Evolutionary conservation across 2,113 vertebrate genomes (phyloP).

Genomic region (Poeciliopsis retropinna): DNA sequence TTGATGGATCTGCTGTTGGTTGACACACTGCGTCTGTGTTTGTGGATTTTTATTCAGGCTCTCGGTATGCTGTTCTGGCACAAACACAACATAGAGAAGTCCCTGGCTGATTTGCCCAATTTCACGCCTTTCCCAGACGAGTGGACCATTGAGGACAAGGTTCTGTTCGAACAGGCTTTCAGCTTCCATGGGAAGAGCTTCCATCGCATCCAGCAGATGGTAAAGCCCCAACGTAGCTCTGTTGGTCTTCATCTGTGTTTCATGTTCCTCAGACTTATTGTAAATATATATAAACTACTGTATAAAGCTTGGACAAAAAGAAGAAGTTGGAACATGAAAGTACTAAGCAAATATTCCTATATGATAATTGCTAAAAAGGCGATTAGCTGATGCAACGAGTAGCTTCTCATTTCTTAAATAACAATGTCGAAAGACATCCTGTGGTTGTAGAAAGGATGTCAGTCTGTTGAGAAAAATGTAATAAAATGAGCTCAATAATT

Average conservation of each 20-base stretch:
- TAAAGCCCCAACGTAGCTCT: constrained; percentile 55
- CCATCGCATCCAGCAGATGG: constrained; percentile 99
- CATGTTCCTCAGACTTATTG: too few relatives aligned
- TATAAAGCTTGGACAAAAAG: too few relatives aligned
- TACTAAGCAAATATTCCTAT: too few relatives aligned
- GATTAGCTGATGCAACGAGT: too few relatives aligned
- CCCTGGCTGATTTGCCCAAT: constrained; percentile 95
- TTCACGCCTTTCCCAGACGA: constrained; percentile 98
- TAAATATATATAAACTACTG: too few relatives aligned
- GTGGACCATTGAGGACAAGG: constrained; percentile 98
- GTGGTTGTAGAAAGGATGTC: too few relatives aligned
- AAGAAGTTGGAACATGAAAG: too few relatives aligned
- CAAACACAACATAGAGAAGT: constrained; percentile 98
- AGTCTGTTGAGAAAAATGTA: too few relatives aligned
- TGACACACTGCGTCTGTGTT: constrained; percentile 3
- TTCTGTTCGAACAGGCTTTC: constrained; percentile 97
- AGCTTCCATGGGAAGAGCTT: constrained; percentile 99
- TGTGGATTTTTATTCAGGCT: constrained; percentile 78
- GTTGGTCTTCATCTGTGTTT: not conserved
- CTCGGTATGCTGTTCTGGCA: constrained; percentile 99
- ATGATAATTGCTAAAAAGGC: too few relatives aligned
- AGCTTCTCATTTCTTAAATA: too few relatives aligned
- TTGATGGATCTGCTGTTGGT: not conserved
- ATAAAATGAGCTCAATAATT: too few relatives aligned
- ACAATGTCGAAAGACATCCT: too few relatives aligned